Evolutionary conservation across 2,113 vertebrate genomes (phyloP).

Genomic region (Recurvirostra avosetta): DNA sequence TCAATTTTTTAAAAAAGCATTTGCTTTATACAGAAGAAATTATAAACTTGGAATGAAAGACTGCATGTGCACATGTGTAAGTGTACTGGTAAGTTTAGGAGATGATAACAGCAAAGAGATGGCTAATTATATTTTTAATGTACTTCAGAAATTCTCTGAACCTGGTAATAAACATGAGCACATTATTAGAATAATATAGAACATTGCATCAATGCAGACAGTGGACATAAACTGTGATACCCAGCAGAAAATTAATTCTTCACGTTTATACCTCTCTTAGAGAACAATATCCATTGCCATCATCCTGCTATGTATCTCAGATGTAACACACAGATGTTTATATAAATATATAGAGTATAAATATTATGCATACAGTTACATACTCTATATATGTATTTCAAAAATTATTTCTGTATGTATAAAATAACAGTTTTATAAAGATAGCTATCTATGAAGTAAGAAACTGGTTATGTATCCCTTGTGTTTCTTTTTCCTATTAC

Average conservation of each 20-base stretch:
- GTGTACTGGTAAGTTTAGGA: background rate
- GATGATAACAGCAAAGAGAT: background rate
- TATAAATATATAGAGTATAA: background rate
- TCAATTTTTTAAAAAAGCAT: background rate
- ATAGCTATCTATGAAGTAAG: background rate
- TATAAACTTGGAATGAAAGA: background rate
- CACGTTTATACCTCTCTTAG: background rate
- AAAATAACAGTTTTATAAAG: background rate
- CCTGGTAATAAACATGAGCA: background rate
- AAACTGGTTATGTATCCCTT: background rate
- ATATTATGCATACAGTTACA: background rate
- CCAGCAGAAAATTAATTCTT: background rate
- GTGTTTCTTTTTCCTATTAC: background rate
- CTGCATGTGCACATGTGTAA: background rate
- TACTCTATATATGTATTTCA: background rate
- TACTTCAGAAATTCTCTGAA: background rate
- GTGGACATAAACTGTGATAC: background rate
- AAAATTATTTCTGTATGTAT: background rate
- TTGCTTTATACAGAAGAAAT: background rate
- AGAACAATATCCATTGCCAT: background rate
- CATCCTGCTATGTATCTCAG: background rate
- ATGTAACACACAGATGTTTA: background rate
- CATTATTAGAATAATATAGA: background rate
- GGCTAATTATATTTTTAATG: background rate
- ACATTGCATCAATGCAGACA: background rate